These are phyloP conservation scores for Pterostichus niger DNA, from an alignment of 2,888 invertebrate species.

Conservation along the genomic window DNA sequence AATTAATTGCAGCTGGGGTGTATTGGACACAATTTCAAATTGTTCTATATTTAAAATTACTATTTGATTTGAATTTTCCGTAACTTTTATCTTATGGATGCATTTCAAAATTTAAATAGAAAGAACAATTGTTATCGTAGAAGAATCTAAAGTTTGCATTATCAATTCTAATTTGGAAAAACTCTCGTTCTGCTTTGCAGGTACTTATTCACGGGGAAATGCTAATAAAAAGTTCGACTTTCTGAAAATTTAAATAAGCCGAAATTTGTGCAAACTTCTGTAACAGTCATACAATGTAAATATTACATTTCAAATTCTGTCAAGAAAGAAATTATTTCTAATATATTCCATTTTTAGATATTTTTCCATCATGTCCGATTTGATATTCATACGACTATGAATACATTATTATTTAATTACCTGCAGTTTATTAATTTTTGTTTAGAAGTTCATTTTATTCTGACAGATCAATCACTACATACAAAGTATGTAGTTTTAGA, in stretches of 20 bases:
- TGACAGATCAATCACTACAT: too few relatives aligned
- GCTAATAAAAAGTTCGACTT: constrained; percentile 36
- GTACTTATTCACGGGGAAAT: constrained; percentile 9
- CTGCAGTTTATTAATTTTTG: neutral
- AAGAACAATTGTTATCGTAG: constrained; percentile 24
- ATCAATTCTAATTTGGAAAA: constrained; percentile 32
- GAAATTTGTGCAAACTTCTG: constrained; percentile 38
- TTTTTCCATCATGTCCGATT: constrained; percentile 16
- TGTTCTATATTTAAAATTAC: neutral
- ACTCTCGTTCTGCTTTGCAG: neutral
- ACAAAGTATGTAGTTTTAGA: too few relatives aligned
- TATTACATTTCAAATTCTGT: constrained; percentile 18
- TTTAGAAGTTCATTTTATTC: neutral
- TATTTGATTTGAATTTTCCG: constrained; percentile 11
- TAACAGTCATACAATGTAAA: constrained; percentile 32
- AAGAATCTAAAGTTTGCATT: constrained; percentile 13
- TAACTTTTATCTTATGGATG: constrained; percentile 22
- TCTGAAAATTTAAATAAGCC: constrained; percentile 40
- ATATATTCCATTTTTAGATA: constrained; percentile 31
- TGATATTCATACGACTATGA: constrained; percentile 24
- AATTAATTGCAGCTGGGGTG: neutral
- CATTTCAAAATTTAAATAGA: constrained; percentile 19
- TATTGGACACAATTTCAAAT: neutral
- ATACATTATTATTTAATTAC: constrained; percentile 8
- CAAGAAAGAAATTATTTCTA: constrained; percentile 26